Evolutionary conservation across 2,797 vertebrate genomes (phyloP), one percentile per base, ranked within the genome.

Genomic region (Sebastes itinus): DNA sequence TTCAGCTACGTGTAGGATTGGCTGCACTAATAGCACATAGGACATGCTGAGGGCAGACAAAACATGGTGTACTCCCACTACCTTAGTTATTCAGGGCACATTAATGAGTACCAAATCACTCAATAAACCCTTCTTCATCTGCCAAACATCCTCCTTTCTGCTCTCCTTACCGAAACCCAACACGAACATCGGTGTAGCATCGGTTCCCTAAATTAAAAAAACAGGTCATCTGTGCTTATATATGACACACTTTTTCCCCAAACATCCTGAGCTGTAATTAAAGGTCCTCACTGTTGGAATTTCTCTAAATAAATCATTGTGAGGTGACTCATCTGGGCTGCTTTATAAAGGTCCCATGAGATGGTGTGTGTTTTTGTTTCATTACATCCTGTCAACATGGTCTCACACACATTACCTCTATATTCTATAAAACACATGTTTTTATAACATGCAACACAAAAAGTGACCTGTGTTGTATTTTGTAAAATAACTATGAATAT

Each of bases 281-380:
- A 59, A 76, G 33, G n/a, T 72, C 62, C 22, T 74, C 25, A 13
- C 46, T 70, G 54, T n/a, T 78, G 14, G 70, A 49, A 58, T 80
- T 28, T 77, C 67, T 70, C 6, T 61, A 52, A 76, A 86, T 83
- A 83, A 68, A 82, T 74, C 9, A 64, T 22, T 55, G 52, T 69
- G 75, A 81, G 28, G 35, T 79, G 85, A 81, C 33, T 23, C 77
- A 75, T 81, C 82, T 82, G 89, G 72, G 58, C 77, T 56, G 74
- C 62, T 49, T 63, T 72, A 20, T 73, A 7, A 0, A 28, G 0
- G 72, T 38, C 81, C 75, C 77, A 33, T 46, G 69, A 68, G 83
- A 67, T 20, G 46, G 1, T 61, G 22, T 59, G 42, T 78, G 67
- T 77, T 78, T 60, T 52, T 64, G 33, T 38, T 76, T 81, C 23